Evolutionary conservation across 2,888 invertebrate species (phyloP).

Genomic region (Zaprionus bogoriensis): DNA sequence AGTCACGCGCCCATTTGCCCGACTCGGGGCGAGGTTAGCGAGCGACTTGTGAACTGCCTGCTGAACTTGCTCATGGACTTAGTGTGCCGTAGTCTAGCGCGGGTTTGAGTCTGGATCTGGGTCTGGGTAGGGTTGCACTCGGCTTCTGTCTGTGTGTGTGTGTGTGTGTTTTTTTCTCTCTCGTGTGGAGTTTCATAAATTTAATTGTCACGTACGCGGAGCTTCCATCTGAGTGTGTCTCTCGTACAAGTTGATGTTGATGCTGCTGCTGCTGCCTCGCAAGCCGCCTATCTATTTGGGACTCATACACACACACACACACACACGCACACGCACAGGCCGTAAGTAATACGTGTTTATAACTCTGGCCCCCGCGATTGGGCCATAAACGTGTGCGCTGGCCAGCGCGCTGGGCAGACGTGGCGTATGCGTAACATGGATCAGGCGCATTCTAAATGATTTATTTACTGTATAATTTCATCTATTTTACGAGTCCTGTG

Average conservation of each 20-base stretch:
- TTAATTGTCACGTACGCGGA: conserved; percentile 72
- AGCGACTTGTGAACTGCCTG: conserved; percentile 38
- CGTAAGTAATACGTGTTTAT: conserved; percentile 67
- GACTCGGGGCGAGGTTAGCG: conserved; percentile 13
- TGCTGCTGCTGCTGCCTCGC: not conserved
- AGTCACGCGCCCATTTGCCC: conserved; percentile 54
- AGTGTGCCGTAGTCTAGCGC: not conserved
- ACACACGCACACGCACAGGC: not conserved
- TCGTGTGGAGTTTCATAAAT: conserved; percentile 59
- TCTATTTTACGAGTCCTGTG: conserved; percentile 51
- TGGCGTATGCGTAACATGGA: conserved; percentile 52
- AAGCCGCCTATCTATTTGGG: not conserved
- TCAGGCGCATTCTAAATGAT: conserved; percentile 61
- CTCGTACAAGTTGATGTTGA: conserved; percentile 1
- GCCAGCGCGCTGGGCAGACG: conserved; percentile 16
- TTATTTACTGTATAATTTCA: conserved; percentile 68
- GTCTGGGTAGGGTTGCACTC: not conserved
- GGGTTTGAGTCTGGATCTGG: not conserved
- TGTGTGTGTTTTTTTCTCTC: not conserved
- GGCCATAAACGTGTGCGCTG: conserved; percentile 46
- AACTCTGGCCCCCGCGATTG: conserved; percentile 47
- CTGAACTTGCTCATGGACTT: conserved; percentile 26
- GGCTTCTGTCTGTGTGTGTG: no score
- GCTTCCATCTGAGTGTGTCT: conserved; percentile 7
- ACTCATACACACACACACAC: not conserved